Base-by-base conservation (phyloP, 2,888 invertebrate genomes). In the Hofmannophila pseudospretella region DNA sequence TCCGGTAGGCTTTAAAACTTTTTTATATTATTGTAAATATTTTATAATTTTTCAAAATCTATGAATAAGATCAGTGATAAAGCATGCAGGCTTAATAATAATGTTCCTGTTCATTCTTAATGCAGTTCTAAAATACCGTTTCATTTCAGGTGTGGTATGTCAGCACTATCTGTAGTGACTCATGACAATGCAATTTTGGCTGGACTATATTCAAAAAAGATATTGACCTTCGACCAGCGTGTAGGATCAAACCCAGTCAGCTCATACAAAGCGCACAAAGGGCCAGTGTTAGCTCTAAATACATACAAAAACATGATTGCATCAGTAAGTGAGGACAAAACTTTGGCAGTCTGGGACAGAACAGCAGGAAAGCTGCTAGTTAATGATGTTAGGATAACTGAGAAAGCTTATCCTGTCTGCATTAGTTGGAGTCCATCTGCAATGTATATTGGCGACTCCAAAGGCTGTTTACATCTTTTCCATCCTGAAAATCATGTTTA, bases 261-360 rank as follows among this genome's bases (percentile, higher is more conserved):
- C 22, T 61, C 58, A 1, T 90, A 89, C 52, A 77, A 79, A 49
- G 70, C 88, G 3, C 90, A 90, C 52, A 79, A 66, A 49, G 82
- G 88, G 3, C 86, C 90, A 11, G 86, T 90, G 1, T 64, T 90
- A 44, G 78, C 70, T 28, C 58, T 82, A 8, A 64, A 71, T 34
- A 57, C 67, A 38, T 62, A 59, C 42, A 67, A 75, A n/a, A 71
- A 88, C 44, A 79, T 86, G 56, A 68, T 90, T 41, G 81, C 89
- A 23, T 89, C 90, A 11, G 78, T 89, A 1, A 90, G 90, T 47
- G 90, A 90, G 50, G 90, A 90, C 45, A 88, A 76, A 61, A 88
- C 89, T 2, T 68, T 90, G 43, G 84, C 88, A 19, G 62, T 90
- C 23, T 90, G 85, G 79, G 90, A 90, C 55, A 80, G 77, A 57